phyloP scores from a whole-genome alignment of 35 echinoderm and acorn worm genomes.

The Apostichopus parvimensis region DNA sequence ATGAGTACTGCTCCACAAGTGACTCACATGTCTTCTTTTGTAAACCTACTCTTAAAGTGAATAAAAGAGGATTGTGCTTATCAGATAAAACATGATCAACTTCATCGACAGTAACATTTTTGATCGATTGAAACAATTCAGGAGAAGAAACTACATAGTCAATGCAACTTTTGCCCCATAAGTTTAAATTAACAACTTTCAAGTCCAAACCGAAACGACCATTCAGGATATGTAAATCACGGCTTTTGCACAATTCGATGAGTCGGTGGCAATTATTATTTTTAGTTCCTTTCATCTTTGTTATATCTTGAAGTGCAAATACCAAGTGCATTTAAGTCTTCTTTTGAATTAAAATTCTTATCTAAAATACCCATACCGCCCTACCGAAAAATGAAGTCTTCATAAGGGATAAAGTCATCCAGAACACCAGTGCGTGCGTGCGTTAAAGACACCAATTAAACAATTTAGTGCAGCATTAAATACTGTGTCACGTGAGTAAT shows the following conservation, averaged over 20 bases:
- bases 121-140: not conserved
- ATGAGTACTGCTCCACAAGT: not conserved
- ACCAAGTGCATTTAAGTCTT: not conserved
- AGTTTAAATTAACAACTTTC: not conserved
- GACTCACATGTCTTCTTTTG: not conserved
- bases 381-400: not conserved
- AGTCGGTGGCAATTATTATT: not conserved
- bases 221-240: not conserved
- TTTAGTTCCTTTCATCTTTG: not conserved
- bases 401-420: no score
- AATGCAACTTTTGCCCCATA: not conserved
- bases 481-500: no score
- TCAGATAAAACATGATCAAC: not conserved
- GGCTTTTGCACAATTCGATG: not conserved
- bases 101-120: not conserved
- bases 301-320: not conserved
- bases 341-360: not conserved
- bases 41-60: not conserved
- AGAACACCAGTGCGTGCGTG: no score
- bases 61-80: not conserved
- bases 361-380: no score
- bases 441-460: no score
- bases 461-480: no score
- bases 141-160: constrained; percentile 8
- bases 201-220: constrained; percentile 6